Base-by-base conservation (phyloP, 2,888 invertebrate genomes). In the Caradrina clavipalpis region DNA sequence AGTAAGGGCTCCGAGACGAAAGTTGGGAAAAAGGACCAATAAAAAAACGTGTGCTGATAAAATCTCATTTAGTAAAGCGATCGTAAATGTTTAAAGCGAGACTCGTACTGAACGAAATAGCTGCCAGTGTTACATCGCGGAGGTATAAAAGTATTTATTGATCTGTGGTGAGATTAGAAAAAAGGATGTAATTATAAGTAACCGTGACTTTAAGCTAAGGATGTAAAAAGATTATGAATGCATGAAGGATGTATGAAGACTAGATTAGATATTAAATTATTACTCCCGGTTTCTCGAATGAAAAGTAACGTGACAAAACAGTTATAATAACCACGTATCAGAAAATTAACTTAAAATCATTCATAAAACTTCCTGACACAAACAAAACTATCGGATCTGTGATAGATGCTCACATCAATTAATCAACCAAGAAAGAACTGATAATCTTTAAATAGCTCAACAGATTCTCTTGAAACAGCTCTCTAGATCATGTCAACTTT, bases 51-150 rank as follows among this genome's bases (percentile, higher is more conserved):
- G 78, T 53, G 72, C 81, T 80, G 81, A 87, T 87, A 86, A 89
- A 89, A 89, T 88, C 90, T 89, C 87, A 90, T 90, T 90, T 90
- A 81, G 84, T 71, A 80, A 69, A 81, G 73, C 64, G 80, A 75
- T 90, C 90, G 87, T 90, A 90, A 90, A 90, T n/a, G 62, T 76
- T 68, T 74, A 78, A 84, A 73, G 67, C 60, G 74, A 69, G 76
- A 62, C 70, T 73, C 63, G 59, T 67, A 84, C 73, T 73, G 75
- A 35, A 59, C 50, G 65, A 54, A 67, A 78, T 73, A 71, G 76
- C 83, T 79, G 85, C 84, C 73, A 55, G 77, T 74, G 67, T 76
- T 73, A 80, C 73, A 55, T 65, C 54, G 50, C 35, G 5, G 50
- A 51, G 63, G n/a, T 66, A 72, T 63, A 56, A 67, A 77, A 53